Evolutionary conservation across 2,797 vertebrate genomes (phyloP).

Genomic region (Macropus fuliginosus): DNA sequence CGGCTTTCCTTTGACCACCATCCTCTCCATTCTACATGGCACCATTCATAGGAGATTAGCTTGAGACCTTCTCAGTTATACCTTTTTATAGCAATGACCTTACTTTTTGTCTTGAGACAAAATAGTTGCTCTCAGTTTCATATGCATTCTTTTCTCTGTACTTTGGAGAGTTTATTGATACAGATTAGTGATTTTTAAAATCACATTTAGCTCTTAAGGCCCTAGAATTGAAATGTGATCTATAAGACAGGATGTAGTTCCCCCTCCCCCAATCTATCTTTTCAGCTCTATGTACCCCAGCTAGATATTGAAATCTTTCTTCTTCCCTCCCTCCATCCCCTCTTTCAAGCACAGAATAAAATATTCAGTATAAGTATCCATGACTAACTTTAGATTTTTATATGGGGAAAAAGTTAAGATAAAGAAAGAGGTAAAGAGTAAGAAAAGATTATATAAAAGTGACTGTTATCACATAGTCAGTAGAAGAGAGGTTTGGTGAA

Average conservation of each 20-base stretch:
- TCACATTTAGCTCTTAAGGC: neutral
- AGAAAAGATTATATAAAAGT: neutral
- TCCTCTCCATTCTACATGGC: neutral
- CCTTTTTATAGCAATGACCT: neutral
- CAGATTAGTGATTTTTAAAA: neutral
- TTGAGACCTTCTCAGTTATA: neutral
- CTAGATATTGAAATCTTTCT: neutral
- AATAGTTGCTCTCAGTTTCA: neutral
- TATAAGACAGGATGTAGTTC: neutral
- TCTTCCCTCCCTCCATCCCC: neutral
- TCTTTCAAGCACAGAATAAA: neutral
- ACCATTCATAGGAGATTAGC: neutral
- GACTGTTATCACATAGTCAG: neutral
- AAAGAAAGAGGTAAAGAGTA: neutral
- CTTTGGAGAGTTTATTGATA: neutral
- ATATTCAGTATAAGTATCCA: neutral
- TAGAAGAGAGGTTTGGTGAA: neutral
- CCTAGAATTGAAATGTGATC: neutral
- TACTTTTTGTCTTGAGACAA: neutral
- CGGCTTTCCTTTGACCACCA: neutral
- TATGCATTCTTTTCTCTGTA: neutral
- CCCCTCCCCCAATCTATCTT: neutral
- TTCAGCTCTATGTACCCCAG: neutral
- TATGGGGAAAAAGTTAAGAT: neutral
- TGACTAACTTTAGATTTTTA: neutral